Evolutionary conservation across 1,140 invertebrate genomes (phyloP).

Genomic region (Drosophila triauraria): DNA sequence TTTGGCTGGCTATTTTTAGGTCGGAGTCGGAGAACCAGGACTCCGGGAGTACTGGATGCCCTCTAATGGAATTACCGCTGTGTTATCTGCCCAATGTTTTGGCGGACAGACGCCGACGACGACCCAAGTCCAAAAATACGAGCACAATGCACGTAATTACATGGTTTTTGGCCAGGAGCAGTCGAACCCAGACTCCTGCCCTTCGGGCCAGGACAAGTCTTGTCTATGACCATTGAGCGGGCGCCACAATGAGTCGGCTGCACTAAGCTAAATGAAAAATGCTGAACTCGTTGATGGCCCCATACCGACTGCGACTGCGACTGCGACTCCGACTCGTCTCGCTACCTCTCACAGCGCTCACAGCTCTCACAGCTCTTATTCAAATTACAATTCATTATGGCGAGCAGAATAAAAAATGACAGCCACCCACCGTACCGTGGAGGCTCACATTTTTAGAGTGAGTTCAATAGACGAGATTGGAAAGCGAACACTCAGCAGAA

Average conservation of each 20-base stretch:
- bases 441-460: constrained; percentile 15
- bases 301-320: not conserved
- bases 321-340: constrained; percentile 19
- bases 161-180: constrained; percentile 37
- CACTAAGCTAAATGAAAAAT: constrained; percentile 81
- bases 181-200: constrained; percentile 21
- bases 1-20: constrained; percentile 48
- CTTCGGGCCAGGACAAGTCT: constrained; percentile 23
- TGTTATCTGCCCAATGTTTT: constrained; percentile 65
- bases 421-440: constrained; percentile 33
- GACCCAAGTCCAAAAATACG: constrained; percentile 51
- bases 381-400: constrained; percentile 80
- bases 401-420: constrained; percentile 59
- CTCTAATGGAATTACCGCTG: constrained; percentile 74
- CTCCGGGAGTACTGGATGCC: constrained; percentile 32
- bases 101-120: constrained; percentile 57
- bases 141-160: constrained; percentile 65
- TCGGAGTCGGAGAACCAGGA: constrained; percentile 11
- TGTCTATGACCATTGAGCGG: constrained; percentile 57
- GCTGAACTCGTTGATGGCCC: constrained; percentile 44
- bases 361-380: constrained; percentile 57
- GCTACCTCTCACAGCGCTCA: constrained; percentile 6
- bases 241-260: constrained; percentile 61
- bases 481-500: constrained; percentile 79
- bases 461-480: constrained; percentile 79